Evolutionary conservation across 1,140 invertebrate genomes (phyloP).

Genomic region (Rhopalosiphum maidis): DNA sequence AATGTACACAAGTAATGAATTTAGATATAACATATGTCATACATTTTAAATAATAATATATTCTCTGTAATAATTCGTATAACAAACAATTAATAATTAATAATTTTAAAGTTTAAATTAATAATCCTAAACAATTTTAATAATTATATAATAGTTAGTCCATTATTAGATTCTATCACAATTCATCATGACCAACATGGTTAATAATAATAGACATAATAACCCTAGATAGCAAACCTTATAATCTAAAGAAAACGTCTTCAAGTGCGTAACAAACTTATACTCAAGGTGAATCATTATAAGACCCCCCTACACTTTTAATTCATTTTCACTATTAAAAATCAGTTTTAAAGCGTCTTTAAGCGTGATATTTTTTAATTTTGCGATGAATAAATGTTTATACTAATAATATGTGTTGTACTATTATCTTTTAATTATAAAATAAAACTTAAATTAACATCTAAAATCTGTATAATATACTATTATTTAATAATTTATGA

Average conservation of each 20-base stretch:
- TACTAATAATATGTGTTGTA: neutral
- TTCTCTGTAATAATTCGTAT: neutral
- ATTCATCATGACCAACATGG: neutral
- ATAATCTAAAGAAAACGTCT: constrained; percentile 1
- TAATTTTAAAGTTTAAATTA: neutral
- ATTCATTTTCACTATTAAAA: neutral
- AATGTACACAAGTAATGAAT: neutral
- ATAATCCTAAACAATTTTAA: neutral
- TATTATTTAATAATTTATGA: too few species aligned
- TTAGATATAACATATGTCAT: neutral
- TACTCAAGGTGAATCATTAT: neutral
- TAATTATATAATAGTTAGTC: neutral
- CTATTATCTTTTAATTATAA: neutral
- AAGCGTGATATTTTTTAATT: neutral
- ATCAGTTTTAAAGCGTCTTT: neutral
- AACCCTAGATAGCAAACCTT: neutral
- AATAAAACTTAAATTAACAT: too few species aligned
- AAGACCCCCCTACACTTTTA: neutral
- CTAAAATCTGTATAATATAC: too few species aligned
- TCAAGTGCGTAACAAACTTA: neutral
- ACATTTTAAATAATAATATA: neutral
- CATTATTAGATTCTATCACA: neutral
- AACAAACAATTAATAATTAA: neutral
- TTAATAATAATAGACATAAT: neutral
- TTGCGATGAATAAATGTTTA: neutral